Base-by-base conservation (phyloP, 2,113 vertebrate genomes). In the Rousettus leschenaultii region DNA sequence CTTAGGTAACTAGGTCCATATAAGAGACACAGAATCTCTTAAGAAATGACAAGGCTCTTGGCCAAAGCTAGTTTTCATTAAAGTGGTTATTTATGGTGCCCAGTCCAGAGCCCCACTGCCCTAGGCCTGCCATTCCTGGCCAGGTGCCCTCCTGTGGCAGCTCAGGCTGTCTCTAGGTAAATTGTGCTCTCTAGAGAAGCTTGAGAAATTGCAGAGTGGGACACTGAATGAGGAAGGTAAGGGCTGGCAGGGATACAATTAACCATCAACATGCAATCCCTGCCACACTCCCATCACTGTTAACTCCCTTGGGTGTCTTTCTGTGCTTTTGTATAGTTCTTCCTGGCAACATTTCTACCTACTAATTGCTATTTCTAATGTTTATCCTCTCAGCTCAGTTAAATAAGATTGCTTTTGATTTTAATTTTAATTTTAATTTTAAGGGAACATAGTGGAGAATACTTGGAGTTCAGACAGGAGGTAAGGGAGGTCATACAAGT, bases 21-120 rank as follows among this genome's bases (percentile, higher is more conserved):
- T 61, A 83, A 59, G 68, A 97, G 35, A 74, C 30, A 71, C 13
- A 80, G 92, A 93, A 91, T 89, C 35, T 86, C 86, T 96, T 89
- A 89, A 95, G 90, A 96, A 91, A 86, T 91, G 75, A 89, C 63
- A 75, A 83, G 66, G n/a, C 83, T 89, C 63, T 93, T 55, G 45
- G 79, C 79, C 75, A 92, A 97, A 94, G 92, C 87, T 96, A 87
- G 51, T 86, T 91, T 95, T 93, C 83, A 95, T 97, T 96, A 89
- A 89, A 61, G 45, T 87, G 87, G 74, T 95, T 97, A 96, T 87
- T 95, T 95, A 96, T 92, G 92, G 68, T 95, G 79, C 80, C 65
- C 68, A 95, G 68, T 51, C 43, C 68, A 95, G 74, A 43, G 7
- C 79, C 48, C n/a, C 19, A 83, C n/a, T 85, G 89, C 84, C 89